Base-by-base conservation (phyloP, 2,113 vertebrate species). In the Machaerirhynchus nigripectus region DNA sequence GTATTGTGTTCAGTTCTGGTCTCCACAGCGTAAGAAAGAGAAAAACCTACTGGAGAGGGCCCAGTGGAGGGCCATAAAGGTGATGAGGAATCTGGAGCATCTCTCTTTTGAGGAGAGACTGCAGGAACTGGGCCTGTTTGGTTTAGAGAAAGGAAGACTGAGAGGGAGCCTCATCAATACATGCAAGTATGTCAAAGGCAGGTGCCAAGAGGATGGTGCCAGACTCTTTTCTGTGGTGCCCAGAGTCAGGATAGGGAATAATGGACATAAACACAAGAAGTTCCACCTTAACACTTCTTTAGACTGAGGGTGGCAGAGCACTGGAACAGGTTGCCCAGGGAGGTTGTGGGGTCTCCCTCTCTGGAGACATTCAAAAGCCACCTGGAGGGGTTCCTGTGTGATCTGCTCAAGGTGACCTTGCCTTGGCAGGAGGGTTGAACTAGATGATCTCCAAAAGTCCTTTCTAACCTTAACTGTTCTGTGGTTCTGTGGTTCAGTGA, bases 341-440 rank as follows among this genome's bases (percentile, higher is more conserved):
- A 20, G 13, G 20, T 21, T 0, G 0, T 63, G 24, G 39, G 10
- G 1, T 55, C 4, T 53, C 12, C 47, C 19, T 55, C 47, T 70
- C 65, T 11, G 8, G n/a, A 79, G 56, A n/a, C 1, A 16, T 47
- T 63, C n/a, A 46, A 55, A 70, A 30, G 2, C 24, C 64, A 39
- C 5, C 7, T n/a, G 40, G 10, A 30, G 1, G 2, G 6, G 13
- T 17, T 47, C 6, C 19, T 61, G 14, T 33, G 15, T 78, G 30
- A n/a, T 26, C 47, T 70, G 23, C 30, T 30, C 27, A 13, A 55
- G 22, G 8, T 40, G n/a, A 70, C 13, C 13, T 39, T 55, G 28
- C 15, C 15, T 61, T 63, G 40, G 30, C 30, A 55, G 20, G 6
- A 8, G 7, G 6, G 9, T 19, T 39, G n/a, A 49, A 60, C 2